phyloP scores from a whole-genome alignment of 2,797 vertebrate genomes.

The Poecilia gillii region DNA sequence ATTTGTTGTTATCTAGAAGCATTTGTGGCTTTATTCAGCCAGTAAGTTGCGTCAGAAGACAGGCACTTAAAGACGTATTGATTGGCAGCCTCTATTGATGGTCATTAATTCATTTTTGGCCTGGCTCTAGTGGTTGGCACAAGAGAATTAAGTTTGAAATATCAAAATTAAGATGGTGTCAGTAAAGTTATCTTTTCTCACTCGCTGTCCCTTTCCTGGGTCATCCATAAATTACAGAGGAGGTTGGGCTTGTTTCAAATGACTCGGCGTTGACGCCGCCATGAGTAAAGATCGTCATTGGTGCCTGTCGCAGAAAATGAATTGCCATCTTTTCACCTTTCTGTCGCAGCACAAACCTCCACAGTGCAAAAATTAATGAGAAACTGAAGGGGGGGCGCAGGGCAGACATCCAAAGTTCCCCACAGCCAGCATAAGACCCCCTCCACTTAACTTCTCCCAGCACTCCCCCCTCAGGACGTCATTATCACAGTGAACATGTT shows the following conservation, averaged over 20 bases:
- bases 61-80: background rate
- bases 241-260: constrained; percentile 25
- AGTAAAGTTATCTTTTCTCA: background rate
- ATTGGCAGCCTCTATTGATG: background rate
- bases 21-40: background rate
- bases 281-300: constrained; percentile 26
- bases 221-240: constrained; percentile 8
- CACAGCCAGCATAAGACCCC: constrained; percentile 25
- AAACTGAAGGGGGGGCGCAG: constrained; percentile 13
- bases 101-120: background rate
- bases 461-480: constrained; percentile 49
- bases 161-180: background rate
- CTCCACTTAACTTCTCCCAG: constrained; percentile 25
- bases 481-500: constrained; percentile 65
- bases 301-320: constrained; percentile 44
- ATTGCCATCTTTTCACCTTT: constrained; percentile 33
- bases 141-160: constrained; percentile 3
- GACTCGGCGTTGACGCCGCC: constrained; percentile 26
- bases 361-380: constrained; percentile 30
- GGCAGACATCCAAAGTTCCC: constrained; percentile 47
- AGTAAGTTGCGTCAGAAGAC: background rate
- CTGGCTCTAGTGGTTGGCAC: background rate
- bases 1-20: background rate
- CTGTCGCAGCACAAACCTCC: constrained; percentile 22
- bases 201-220: background rate